Evolutionary conservation across 2,797 vertebrate species (phyloP).

Genomic region (Neostethus bicornis): DNA sequence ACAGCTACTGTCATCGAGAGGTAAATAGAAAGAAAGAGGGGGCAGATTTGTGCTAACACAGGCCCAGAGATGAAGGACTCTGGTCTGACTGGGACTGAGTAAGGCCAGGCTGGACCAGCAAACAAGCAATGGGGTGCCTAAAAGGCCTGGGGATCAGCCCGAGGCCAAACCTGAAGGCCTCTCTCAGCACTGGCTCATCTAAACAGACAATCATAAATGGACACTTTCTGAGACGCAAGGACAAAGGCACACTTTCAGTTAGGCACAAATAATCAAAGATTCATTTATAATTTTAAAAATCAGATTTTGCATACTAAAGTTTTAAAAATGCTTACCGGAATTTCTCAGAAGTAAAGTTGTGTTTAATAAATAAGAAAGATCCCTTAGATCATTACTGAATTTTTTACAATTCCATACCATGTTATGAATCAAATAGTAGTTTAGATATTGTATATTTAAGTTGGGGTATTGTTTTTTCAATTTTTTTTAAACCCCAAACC

Average conservation of each 20-base stretch:
- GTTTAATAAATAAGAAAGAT: constrained; percentile 19
- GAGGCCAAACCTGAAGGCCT: constrained; percentile 81
- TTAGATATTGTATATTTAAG: too few relatives aligned
- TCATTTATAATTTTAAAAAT: constrained; percentile 27
- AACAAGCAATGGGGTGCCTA: constrained; percentile 63
- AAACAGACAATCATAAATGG: constrained; percentile 60
- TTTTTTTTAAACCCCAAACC: not conserved
- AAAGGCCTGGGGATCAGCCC: constrained; percentile 69
- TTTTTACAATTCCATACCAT: not conserved
- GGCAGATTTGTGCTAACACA: constrained; percentile 77
- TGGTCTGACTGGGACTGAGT: constrained; percentile 55
- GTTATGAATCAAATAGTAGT: not conserved
- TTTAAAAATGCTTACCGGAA: constrained; percentile 6
- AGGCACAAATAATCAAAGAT: constrained; percentile 27
- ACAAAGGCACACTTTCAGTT: constrained; percentile 25
- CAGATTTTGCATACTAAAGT: not conserved
- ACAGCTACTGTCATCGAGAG: constrained; percentile 89
- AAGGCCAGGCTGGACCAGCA: constrained; percentile 68
- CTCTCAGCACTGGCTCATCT: constrained; percentile 80
- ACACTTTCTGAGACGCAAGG: constrained; percentile 67
- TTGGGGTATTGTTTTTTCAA: not conserved
- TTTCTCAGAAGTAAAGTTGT: constrained; percentile 14
- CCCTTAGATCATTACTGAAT: not conserved
- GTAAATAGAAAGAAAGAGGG: constrained; percentile 86
- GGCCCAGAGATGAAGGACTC: constrained; percentile 83